Evolutionary conservation across 2,888 invertebrate genomes (phyloP).

Genomic region (Lasius fuliginosus): DNA sequence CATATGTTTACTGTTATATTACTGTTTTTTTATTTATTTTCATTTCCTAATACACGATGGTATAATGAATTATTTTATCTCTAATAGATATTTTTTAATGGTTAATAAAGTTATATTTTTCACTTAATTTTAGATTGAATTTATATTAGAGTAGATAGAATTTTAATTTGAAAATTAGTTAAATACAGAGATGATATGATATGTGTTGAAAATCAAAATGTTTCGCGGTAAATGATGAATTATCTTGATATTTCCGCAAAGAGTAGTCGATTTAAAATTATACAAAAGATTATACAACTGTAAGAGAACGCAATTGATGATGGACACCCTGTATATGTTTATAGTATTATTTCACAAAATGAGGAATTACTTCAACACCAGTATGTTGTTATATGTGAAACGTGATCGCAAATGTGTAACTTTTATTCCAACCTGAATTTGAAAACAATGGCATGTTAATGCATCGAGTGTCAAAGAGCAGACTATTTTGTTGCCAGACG

Average conservation of each 20-base stretch:
- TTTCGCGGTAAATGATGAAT: background rate
- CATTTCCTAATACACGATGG: background rate
- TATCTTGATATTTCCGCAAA: background rate
- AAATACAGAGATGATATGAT: background rate
- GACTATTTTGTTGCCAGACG: slow-evolving; percentile 36
- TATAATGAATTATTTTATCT: background rate
- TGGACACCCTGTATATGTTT: background rate
- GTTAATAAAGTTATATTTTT: slow-evolving; percentile 9
- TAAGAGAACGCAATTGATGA: background rate
- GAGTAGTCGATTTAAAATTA: background rate
- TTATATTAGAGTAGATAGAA: background rate
- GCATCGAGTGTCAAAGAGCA: slow-evolving; percentile 58
- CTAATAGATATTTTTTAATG: slow-evolving; percentile 1
- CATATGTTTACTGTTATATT: too few species aligned
- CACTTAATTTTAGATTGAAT: slow-evolving; percentile 4
- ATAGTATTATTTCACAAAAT: background rate
- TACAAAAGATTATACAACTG: background rate
- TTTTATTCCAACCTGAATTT: slow-evolving; percentile 35
- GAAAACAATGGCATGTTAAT: slow-evolving; percentile 56
- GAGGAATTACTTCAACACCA: slow-evolving; percentile 4
- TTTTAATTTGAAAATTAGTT: slow-evolving; percentile 5
- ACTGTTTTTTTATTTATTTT: background rate
- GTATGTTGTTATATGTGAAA: slow-evolving; percentile 5
- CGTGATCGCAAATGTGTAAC: background rate
- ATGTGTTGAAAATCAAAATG: background rate